phyloP scores from a whole-genome alignment of 2,888 invertebrate genomes.

The Dysmachus trigonus region DNA sequence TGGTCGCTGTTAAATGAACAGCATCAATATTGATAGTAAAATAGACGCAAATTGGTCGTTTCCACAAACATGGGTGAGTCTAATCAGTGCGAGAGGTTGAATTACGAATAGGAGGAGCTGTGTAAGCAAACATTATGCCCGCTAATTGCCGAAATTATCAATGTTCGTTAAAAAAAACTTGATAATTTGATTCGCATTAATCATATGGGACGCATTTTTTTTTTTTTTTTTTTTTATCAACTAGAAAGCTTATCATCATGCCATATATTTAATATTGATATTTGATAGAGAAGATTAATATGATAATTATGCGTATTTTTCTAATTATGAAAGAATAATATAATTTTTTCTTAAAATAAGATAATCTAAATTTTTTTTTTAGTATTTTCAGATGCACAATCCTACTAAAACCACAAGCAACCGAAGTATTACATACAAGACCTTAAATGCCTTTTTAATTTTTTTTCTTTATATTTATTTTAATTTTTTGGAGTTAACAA shows the following conservation, averaged over 20 bases:
- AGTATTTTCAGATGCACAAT: neutral
- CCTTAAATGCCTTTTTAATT: neutral
- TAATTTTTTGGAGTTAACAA: neutral
- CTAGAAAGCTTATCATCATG: neutral
- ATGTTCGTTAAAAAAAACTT: neutral
- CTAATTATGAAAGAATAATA: neutral
- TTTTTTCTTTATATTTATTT: neutral
- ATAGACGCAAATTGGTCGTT: neutral
- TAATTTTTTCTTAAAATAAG: no score
- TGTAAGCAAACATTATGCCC: neutral
- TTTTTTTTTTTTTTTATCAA: no score
- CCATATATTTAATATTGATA: neutral
- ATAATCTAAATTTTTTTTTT: neutral
- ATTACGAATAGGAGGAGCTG: neutral
- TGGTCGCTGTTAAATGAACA: neutral
- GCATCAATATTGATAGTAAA: neutral
- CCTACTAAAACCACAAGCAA: slow-evolving; percentile 29
- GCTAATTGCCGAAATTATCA: neutral
- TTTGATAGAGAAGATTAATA: neutral
- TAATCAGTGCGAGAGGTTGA: neutral
- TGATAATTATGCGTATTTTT: neutral
- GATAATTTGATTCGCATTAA: neutral
- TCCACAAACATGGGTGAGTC: neutral
- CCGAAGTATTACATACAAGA: neutral
- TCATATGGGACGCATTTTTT: neutral